Percentiles rank a stretch among this genome's conserved stretches.
phyloP scores from a whole-genome alignment of 2,113 vertebrate genomes.

The Myotis davidii region DNA sequence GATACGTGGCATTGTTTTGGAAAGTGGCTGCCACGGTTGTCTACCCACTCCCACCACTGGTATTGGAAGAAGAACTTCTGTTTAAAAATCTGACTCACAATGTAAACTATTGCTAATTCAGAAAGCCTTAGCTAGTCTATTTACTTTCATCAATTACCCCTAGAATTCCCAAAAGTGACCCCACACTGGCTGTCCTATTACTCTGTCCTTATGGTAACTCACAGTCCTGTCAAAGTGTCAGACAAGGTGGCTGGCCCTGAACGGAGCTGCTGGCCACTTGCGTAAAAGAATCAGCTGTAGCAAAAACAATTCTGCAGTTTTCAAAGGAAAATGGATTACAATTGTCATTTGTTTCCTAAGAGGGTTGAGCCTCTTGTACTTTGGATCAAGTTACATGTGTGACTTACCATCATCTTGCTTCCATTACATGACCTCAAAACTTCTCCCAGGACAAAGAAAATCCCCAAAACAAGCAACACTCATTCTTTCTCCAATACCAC shows the following conservation, averaged over 20 bases:
- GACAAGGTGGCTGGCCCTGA: background rate
- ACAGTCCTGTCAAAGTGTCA: background rate
- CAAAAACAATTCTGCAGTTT: background rate
- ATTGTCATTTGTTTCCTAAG: constrained; percentile 16
- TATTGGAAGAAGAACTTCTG: background rate
- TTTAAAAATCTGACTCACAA: background rate
- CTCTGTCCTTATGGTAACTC: background rate
- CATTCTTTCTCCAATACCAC: background rate
- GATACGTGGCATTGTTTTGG: background rate
- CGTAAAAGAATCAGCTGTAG: background rate
- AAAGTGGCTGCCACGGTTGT: background rate
- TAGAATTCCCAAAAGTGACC: background rate
- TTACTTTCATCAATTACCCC: background rate
- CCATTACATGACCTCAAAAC: constrained; percentile 55
- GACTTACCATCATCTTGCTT: constrained; percentile 42
- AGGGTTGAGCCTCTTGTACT: background rate
- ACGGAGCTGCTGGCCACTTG: background rate
- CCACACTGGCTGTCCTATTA: accelerated
- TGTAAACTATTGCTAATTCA: background rate
- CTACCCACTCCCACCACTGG: background rate
- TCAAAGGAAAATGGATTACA: background rate
- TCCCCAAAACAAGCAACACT: background rate
- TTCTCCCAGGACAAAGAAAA: constrained; percentile 38
- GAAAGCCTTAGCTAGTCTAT: background rate
- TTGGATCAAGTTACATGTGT: background rate